Percentiles rank a stretch among this genome's conserved stretches.
phyloP scores from a whole-genome alignment of 2,797 vertebrate genomes.

The Presbytis comata region DNA sequence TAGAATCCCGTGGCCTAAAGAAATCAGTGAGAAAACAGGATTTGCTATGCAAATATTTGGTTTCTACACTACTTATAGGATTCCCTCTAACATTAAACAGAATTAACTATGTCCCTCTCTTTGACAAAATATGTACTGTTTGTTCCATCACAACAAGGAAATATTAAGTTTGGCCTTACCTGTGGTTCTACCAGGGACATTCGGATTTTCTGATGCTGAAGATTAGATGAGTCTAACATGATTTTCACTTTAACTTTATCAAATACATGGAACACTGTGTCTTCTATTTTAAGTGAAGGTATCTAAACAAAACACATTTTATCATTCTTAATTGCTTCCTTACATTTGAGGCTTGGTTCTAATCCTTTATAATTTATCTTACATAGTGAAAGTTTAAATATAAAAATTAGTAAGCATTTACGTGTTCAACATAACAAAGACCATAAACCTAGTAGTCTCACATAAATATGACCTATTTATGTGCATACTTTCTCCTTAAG shows the following conservation, averaged over 20 bases:
- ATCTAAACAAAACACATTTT: slow-evolving; percentile 84
- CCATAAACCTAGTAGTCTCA: not conserved
- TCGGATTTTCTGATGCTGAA: slow-evolving; percentile 98
- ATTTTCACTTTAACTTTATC: slow-evolving; percentile 96
- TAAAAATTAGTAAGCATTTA: slow-evolving; percentile 6
- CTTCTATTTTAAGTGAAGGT: slow-evolving; percentile 91
- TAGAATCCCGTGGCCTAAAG: not conserved
- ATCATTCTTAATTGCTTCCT: slow-evolving; percentile 15
- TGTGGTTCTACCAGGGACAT: slow-evolving; percentile 94
- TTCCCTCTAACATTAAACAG: not conserved
- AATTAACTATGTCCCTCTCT: not conserved
- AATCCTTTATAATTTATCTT: slow-evolving; percentile 18
- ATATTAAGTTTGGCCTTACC: slow-evolving; percentile 83
- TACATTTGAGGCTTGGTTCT: not conserved
- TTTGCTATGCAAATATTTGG: not conserved
- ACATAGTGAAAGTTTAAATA: slow-evolving; percentile 5
- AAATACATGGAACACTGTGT: slow-evolving; percentile 91
- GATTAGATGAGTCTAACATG: slow-evolving; percentile 93
- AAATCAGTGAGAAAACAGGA: not conserved
- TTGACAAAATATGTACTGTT: not conserved
- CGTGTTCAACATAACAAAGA: not conserved
- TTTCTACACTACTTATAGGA: not conserved
- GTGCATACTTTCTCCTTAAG: not conserved
- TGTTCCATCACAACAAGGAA: not conserved
- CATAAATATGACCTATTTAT: not conserved